A percentile compares a stretch with the other conserved stretches of the same genome.
Conservation (phyloP, 2,888 invertebrate genomes). For the Diloba caeruleocephala region DNA sequence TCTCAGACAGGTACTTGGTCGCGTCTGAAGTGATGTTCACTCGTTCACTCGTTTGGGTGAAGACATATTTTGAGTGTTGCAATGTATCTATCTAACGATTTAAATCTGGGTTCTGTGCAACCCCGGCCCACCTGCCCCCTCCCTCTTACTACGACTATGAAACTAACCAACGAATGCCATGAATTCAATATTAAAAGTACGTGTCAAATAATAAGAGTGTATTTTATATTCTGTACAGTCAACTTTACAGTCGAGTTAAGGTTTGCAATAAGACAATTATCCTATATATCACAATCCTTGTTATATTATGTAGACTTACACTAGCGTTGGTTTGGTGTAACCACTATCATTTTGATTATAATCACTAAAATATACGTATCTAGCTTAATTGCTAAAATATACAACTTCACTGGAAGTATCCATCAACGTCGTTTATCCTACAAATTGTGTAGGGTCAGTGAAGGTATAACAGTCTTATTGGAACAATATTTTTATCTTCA, state of each 20-base stretch:
- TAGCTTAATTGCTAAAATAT: constrained; percentile 22
- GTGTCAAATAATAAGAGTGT: constrained; percentile 40
- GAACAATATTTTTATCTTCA: constrained; percentile 24
- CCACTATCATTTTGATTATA: constrained; percentile 58
- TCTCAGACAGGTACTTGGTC: too few species aligned
- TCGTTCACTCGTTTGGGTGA: too few species aligned
- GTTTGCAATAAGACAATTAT: constrained; percentile 73
- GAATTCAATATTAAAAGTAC: constrained; percentile 46
- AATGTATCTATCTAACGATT: too few species aligned
- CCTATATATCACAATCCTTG: constrained; percentile 82
- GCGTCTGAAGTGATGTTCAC: too few species aligned
- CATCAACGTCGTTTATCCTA: constrained; percentile 4
- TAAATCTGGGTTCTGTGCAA: too few species aligned
- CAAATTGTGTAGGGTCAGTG: constrained; percentile 3
- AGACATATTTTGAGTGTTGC: too few species aligned
- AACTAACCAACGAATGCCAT: constrained; percentile 23
- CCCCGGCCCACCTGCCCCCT: too few species aligned
- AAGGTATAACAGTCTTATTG: constrained; percentile 32
- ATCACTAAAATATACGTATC: constrained; percentile 24
- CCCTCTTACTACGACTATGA: too few species aligned
- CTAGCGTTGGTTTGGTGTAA: constrained; percentile 63
- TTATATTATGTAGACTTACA: constrained; percentile 65
- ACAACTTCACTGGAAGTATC: constrained; percentile 11
- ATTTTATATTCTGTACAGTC: constrained; percentile 31
- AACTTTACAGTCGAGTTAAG: constrained; percentile 46